Evolutionary conservation across 2,113 vertebrate genomes (phyloP).

Genomic region (Platanista minor): DNA sequence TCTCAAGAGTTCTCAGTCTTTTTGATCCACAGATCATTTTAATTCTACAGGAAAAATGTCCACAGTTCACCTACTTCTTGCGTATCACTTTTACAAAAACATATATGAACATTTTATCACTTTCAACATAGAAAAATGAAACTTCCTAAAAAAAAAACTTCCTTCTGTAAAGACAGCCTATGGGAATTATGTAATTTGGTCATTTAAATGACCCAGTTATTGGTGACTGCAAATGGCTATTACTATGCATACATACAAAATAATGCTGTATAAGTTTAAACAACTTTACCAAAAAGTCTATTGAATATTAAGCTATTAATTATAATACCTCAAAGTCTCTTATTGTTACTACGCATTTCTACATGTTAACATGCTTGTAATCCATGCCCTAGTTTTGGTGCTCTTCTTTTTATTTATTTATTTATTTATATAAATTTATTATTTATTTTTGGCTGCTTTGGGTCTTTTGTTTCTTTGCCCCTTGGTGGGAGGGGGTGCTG

Average conservation of each 20-base stretch:
- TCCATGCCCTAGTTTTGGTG: background rate
- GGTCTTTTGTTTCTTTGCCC: too few species aligned
- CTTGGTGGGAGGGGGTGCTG: too few species aligned
- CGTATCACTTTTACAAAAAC: background rate
- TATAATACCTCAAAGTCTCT: background rate
- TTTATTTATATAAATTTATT: too few species aligned
- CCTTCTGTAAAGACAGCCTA: background rate
- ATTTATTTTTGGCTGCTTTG: too few species aligned
- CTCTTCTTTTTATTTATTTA: background rate
- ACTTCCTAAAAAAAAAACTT: background rate
- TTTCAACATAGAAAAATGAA: conserved; percentile 13
- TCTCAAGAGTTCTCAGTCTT: background rate
- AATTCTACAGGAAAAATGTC: background rate
- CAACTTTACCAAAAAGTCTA: background rate
- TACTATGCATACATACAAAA: background rate
- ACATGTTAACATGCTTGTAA: background rate
- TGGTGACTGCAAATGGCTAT: background rate
- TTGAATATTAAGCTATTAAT: background rate
- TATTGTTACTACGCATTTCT: background rate
- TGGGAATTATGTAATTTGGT: background rate
- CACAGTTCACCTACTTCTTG: background rate
- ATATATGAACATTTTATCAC: background rate
- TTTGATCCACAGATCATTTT: background rate
- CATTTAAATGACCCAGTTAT: background rate
- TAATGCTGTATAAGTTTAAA: background rate